Evolutionary conservation across 2,888 invertebrate species (phyloP).

Genomic region (Tigriopus californicus): DNA sequence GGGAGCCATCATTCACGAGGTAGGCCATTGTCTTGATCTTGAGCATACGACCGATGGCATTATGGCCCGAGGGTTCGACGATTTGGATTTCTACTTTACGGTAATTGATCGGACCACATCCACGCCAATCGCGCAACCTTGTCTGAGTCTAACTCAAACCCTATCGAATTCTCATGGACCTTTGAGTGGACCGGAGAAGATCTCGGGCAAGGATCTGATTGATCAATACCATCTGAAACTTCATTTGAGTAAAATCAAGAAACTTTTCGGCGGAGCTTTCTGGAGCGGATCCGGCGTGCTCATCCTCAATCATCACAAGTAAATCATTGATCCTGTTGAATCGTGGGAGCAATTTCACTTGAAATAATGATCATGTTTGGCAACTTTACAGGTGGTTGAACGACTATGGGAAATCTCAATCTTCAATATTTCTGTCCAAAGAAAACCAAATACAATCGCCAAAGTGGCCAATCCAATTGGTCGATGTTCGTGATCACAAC

Average conservation of each 20-base stretch:
- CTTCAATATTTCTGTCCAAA: no score
- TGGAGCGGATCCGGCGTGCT: slow-evolving; percentile 33
- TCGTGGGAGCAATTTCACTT: no score
- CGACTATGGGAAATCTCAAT: no score
- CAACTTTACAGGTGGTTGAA: no score
- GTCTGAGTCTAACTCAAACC: neutral
- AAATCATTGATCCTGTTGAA: slow-evolving; percentile 22
- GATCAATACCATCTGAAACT: slow-evolving; percentile 3
- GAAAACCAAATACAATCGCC: no score
- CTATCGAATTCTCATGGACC: neutral
- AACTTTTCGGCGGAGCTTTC: slow-evolving; percentile 17
- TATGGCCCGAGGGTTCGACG: slow-evolving; percentile 79
- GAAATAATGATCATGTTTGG: neutral
- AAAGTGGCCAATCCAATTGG: no score
- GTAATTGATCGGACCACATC: neutral
- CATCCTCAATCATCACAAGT: slow-evolving; percentile 45
- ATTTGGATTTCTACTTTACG: slow-evolving; percentile 56
- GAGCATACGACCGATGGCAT: slow-evolving; percentile 77
- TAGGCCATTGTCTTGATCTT: slow-evolving; percentile 82
- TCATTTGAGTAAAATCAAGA: slow-evolving; percentile 1
- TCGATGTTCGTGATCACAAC: no score
- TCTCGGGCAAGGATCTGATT: neutral
- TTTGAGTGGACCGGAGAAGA: neutral
- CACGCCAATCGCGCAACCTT: neutral
- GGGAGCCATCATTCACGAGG: slow-evolving; percentile 77